Evolutionary conservation across 1,140 invertebrate species (phyloP).

Genomic region (Anthonomus grandis): DNA sequence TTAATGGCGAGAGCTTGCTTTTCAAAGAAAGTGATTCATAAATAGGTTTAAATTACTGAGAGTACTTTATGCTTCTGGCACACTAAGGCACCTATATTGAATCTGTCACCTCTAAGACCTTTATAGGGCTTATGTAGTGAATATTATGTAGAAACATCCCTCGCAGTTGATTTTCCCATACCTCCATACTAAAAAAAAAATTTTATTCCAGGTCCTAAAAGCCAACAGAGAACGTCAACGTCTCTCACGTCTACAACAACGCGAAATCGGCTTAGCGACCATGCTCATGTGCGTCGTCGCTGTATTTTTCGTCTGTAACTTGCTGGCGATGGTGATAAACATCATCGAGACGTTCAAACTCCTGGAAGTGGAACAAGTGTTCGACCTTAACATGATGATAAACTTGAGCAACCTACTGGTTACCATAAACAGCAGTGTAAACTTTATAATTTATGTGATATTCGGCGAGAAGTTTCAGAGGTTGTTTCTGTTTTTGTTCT

Average conservation of each 20-base stretch:
- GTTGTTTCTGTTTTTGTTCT: slow-evolving; percentile 84
- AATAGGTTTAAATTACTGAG: too few relatives aligned
- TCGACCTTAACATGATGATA: slow-evolving; percentile 72
- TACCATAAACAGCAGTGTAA: slow-evolving; percentile 94
- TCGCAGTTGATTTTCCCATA: too few relatives aligned
- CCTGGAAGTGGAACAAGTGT: slow-evolving; percentile 40
- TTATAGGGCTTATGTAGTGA: too few relatives aligned
- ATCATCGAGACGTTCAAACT: slow-evolving; percentile 73
- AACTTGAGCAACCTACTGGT: slow-evolving; percentile 89
- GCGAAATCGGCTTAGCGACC: slow-evolving; percentile 86
- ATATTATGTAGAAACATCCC: too few relatives aligned
- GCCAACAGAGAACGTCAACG: slow-evolving; percentile 80
- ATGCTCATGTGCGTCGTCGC: slow-evolving; percentile 93
- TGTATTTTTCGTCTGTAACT: slow-evolving; percentile 92
- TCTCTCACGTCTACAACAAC: slow-evolving; percentile 73
- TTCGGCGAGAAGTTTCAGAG: slow-evolving; percentile 95
- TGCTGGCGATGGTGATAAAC: slow-evolving; percentile 86
- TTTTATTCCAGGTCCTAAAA: slow-evolving; percentile 68
- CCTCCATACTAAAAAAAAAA: too few relatives aligned
- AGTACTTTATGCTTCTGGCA: too few relatives aligned
- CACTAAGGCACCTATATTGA: too few relatives aligned
- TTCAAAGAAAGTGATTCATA: too few relatives aligned
- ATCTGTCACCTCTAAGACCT: too few relatives aligned
- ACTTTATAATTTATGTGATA: slow-evolving; percentile 96
- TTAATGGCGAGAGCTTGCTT: too few relatives aligned